phyloP scores from a whole-genome alignment of 2,888 invertebrate genomes.

The Dilophus febrilis region DNA sequence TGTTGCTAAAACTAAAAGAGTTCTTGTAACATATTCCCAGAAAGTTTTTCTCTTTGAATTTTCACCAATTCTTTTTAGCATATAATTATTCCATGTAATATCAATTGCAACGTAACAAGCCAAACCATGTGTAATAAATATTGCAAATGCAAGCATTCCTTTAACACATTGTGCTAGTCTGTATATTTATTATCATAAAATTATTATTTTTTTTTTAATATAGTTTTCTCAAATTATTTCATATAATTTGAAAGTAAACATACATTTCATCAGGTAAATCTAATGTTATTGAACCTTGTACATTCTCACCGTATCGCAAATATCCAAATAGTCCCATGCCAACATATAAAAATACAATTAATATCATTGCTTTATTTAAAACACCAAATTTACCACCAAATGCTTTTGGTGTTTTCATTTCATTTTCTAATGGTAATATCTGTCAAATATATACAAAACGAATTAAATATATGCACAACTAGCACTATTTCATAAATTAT shows the following conservation, averaged over 20 bases:
- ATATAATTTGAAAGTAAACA: conserved; percentile 23
- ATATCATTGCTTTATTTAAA: conserved; percentile 65
- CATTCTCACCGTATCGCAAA: conserved; percentile 56
- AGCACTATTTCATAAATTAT: too few relatives aligned
- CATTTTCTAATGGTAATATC: conserved; percentile 86
- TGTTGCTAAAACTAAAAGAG: conserved; percentile 39
- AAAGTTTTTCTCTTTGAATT: conserved; percentile 39
- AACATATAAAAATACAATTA: conserved; percentile 66
- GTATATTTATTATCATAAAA: too few relatives aligned
- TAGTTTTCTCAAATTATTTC: too few relatives aligned
- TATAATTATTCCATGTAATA: conserved; percentile 74
- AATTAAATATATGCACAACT: too few relatives aligned
- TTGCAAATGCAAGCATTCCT: conserved; percentile 56
- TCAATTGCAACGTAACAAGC: conserved; percentile 93
- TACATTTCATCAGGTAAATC: conserved; percentile 42
- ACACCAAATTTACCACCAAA: conserved; percentile 73
- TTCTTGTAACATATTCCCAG: conserved; percentile 64
- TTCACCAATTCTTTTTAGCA: conserved; percentile 40
- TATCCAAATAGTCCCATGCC: conserved; percentile 86
- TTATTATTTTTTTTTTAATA: too few relatives aligned
- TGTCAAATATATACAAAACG: conserved; percentile 23
- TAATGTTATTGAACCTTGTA: conserved; percentile 70
- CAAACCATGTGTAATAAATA: conserved; percentile 81
- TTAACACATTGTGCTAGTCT: conserved; percentile 58
- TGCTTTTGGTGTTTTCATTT: conserved; percentile 72